A percentile compares a stretch with the other conserved stretches of the same genome.
These are phyloP conservation scores for Xenentodon cancila DNA, from an alignment of 2,797 vertebrate species.

Conservation along the genomic window DNA sequence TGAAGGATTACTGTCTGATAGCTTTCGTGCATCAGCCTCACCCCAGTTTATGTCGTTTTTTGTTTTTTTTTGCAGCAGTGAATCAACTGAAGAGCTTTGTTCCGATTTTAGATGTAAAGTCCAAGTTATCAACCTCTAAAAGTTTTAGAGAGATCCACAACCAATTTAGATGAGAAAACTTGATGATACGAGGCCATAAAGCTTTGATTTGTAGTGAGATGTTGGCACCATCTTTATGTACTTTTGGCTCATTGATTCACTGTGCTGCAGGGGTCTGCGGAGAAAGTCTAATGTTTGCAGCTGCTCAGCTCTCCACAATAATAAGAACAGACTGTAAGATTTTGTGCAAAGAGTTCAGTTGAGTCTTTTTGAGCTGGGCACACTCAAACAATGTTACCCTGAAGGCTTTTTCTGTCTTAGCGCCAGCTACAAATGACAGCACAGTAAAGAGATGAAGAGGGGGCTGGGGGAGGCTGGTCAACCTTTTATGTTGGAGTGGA, in stretches of 20 bases:
- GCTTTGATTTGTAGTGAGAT: slow-evolving; percentile 66
- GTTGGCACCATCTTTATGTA: slow-evolving; percentile 64
- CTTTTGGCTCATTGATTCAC: slow-evolving; percentile 67
- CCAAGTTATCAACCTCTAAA: slow-evolving; percentile 35
- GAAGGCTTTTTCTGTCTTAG: slow-evolving; percentile 60
- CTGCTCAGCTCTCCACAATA: slow-evolving; percentile 55
- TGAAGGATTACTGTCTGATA: slow-evolving; percentile 57
- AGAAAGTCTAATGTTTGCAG: slow-evolving; percentile 58
- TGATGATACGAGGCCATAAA: slow-evolving; percentile 60
- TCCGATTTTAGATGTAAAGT: slow-evolving; percentile 44
- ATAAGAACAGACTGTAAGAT: slow-evolving; percentile 63
- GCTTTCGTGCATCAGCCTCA: slow-evolving; percentile 34
- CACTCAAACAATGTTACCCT: slow-evolving; percentile 66
- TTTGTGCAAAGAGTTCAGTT: slow-evolving; percentile 58
- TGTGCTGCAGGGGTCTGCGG: slow-evolving; percentile 62
- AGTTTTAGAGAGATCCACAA: slow-evolving; percentile 39
- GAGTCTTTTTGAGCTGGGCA: slow-evolving; percentile 58
- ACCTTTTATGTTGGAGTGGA: slow-evolving; percentile 36
- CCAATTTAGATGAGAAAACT: slow-evolving; percentile 53
- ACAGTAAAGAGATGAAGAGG: slow-evolving; percentile 27
- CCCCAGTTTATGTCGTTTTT: slow-evolving; percentile 4
- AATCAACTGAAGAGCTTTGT: slow-evolving; percentile 53
- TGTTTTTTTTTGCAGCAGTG: slow-evolving; percentile 21
- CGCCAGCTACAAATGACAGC: slow-evolving; percentile 53
- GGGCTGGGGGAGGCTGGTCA: slow-evolving; percentile 25